phyloP scores from a whole-genome alignment of 2,888 invertebrate species.

The Lypha dubia region DNA sequence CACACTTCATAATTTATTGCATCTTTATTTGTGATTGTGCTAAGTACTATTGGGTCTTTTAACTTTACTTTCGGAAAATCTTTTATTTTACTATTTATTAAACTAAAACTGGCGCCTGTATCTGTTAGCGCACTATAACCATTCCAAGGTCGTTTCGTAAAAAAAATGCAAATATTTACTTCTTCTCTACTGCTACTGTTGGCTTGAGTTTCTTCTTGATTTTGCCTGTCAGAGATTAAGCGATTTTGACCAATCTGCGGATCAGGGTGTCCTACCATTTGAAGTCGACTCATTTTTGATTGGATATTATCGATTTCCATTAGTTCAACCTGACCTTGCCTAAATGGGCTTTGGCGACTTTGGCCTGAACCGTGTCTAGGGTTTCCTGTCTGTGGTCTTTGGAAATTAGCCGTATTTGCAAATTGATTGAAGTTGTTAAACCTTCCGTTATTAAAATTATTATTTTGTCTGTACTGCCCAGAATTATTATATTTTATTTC shows the following conservation, averaged over 20 bases:
- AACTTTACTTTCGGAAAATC: slow-evolving; percentile 31
- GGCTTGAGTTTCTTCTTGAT: slow-evolving; percentile 14
- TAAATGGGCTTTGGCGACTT: too few species aligned
- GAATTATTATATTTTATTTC: slow-evolving; percentile 3
- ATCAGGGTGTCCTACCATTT: slow-evolving; percentile 34
- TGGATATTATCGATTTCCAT: background rate
- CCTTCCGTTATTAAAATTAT: slow-evolving; percentile 10
- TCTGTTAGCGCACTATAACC: too few species aligned
- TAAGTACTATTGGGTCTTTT: slow-evolving; percentile 37
- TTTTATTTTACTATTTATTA: slow-evolving; percentile 29
- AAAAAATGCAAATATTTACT: slow-evolving; percentile 18
- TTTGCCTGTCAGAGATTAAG: slow-evolving; percentile 43
- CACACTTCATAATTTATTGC: too few species aligned
- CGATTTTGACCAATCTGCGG: slow-evolving; percentile 50
- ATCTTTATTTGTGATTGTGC: too few species aligned
- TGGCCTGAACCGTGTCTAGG: too few species aligned
- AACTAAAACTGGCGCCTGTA: background rate
- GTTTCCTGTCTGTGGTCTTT: too few species aligned
- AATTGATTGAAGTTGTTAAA: slow-evolving; percentile 2
- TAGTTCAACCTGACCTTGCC: background rate
- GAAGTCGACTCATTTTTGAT: background rate
- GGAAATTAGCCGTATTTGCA: background rate
- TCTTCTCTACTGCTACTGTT: background rate
- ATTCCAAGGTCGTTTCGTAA: slow-evolving; percentile 1
- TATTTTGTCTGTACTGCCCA: slow-evolving; percentile 11